Conservation (phyloP, 1,140 invertebrate species). For the Magallana angulata region DNA sequence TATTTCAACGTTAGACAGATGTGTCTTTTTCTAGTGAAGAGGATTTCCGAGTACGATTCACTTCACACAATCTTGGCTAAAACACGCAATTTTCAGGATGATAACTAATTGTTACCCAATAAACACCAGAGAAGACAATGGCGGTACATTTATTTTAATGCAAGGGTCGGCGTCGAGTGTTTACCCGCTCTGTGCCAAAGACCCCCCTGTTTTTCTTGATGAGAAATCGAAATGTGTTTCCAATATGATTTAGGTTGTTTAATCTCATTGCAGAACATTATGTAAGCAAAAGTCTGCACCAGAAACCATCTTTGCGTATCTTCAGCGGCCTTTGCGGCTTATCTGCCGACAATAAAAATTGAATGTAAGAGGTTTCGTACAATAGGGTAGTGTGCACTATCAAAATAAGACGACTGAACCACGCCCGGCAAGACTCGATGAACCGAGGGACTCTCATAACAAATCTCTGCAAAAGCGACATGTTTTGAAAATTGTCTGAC, state of each 20-base stretch:
- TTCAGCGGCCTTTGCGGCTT: neutral
- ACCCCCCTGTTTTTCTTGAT: neutral
- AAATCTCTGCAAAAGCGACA: neutral
- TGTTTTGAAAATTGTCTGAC: constrained; percentile 31
- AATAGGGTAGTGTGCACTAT: constrained; percentile 11
- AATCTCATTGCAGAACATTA: constrained; percentile 24
- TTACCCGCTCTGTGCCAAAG: neutral
- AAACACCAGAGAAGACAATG: neutral
- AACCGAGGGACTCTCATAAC: neutral
- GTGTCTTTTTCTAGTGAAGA: no score
- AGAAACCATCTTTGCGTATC: neutral
- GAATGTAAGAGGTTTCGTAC: neutral
- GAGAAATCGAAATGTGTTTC: constrained; percentile 33
- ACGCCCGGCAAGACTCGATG: neutral
- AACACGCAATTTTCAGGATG: constrained; percentile 13
- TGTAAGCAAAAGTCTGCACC: constrained; percentile 13
- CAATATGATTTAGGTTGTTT: constrained; percentile 31
- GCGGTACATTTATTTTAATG: neutral
- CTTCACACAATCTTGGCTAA: neutral
- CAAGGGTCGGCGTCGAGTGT: neutral
- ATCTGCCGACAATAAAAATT: constrained; percentile 30
- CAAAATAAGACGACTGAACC: neutral
- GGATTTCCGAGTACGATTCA: no score
- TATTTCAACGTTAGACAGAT: no score
- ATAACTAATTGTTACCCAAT: constrained; percentile 35